Evolutionary conservation across 2,888 invertebrate species (phyloP).

Genomic region (Trypoxylon attenuatum): DNA sequence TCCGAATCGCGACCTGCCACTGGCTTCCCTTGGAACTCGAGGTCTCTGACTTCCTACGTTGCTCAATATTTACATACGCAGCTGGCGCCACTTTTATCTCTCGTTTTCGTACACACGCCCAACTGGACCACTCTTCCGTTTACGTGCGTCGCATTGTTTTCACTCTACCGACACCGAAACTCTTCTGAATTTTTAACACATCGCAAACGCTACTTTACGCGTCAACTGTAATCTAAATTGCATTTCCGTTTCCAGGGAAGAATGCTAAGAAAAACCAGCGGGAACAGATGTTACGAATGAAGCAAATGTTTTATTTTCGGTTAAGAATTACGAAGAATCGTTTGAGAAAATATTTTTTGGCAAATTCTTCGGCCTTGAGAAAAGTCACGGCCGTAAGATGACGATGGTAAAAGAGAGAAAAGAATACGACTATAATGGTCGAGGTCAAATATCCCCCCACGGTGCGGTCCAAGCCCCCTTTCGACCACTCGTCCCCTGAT

Average conservation of each 20-base stretch:
- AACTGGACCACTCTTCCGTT: no score
- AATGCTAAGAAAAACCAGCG: no score
- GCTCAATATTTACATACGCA: background rate
- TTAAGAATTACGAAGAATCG: no score
- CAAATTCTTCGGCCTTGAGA: background rate
- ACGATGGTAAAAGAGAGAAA: constrained; percentile 7
- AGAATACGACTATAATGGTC: constrained; percentile 5
- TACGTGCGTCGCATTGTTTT: no score
- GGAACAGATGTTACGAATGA: no score
- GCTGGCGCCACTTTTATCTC: background rate
- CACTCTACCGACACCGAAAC: no score
- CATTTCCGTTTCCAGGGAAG: no score
- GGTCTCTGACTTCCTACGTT: constrained; percentile 8
- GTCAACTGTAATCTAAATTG: no score
- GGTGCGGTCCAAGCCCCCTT: constrained; percentile 12
- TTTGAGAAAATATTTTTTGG: no score
- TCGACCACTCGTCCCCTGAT: constrained; percentile 1
- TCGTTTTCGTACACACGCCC: background rate
- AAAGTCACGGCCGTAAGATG: background rate
- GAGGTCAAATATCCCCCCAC: constrained; percentile 14
- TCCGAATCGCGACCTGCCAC: constrained; percentile 24
- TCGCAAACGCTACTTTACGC: no score
- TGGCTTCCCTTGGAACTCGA: constrained; percentile 31
- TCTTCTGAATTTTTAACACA: no score
- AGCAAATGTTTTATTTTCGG: no score